Evolutionary conservation across 2,888 invertebrate species (phyloP), one percentile per base, ranked within the genome.

Genomic region (Magallana nippona): DNA sequence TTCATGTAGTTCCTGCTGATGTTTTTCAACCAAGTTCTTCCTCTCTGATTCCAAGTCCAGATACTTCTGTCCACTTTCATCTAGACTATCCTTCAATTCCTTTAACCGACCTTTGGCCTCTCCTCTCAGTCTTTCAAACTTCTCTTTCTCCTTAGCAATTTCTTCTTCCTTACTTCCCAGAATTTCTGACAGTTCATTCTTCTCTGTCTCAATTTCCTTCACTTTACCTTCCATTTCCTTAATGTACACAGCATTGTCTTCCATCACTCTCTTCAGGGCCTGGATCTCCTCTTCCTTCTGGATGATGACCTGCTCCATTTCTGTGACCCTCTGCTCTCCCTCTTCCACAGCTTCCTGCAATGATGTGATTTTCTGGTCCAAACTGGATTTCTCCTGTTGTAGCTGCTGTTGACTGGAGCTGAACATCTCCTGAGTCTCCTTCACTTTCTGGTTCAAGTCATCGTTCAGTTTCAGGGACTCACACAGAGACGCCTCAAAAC

Each of bases 101-200:
- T 88, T 88, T 17, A 91, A 87, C 82, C 90, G 87, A 17, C 84
- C 77, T 83, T 91, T 90, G 19, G 92, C 91, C 79, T 92, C 91
- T 32, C 86, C 83, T 57, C 87, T 83, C 44, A 93, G 83, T 63
- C 91, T 88, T 1, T 85, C 86, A 84, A 89, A 91, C 79, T 90
- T 89, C 44, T 90, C 88, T n/a, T 86, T 86, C 10, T 71, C 55
- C n/a, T 85, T 60, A 55, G 86, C 87, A 17, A 87, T 79, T 55
- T 82, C 84, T 32, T 85, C 57, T 55, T 82, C 82, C 57, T 81
- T 83, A 32, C 80, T 57, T 55, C 55, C 58, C 27, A 79, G 60
- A 57, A 78, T 78, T 80, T 82, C 81, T 15, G 77, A 56, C 55
- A 78, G 82, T 81, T 81, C 82, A 57, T 58, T 62, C 63, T 81